Evolutionary conservation across 2,888 invertebrate genomes (phyloP).

Genomic region (Agrochola macilenta): DNA sequence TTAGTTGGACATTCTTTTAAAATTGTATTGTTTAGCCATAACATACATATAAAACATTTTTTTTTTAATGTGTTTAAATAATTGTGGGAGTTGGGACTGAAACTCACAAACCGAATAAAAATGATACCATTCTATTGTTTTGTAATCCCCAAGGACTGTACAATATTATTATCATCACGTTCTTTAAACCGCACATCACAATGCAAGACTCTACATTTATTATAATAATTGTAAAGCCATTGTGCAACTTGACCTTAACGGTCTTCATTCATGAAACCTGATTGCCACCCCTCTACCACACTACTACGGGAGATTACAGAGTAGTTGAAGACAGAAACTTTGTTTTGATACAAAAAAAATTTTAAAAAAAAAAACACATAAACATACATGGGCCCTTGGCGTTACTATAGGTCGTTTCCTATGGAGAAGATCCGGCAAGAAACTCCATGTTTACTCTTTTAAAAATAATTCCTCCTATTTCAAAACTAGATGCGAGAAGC

Average conservation of each 20-base stretch:
- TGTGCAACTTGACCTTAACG: conserved; percentile 52
- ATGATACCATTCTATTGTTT: background rate
- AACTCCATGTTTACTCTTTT: background rate
- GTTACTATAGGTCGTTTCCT: background rate
- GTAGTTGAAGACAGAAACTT: conserved; percentile 53
- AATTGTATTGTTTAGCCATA: too few species aligned
- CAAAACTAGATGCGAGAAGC: background rate
- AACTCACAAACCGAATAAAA: background rate
- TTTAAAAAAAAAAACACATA: background rate
- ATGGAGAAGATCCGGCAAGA: background rate
- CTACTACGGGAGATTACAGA: conserved; percentile 44
- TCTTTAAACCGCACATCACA: background rate
- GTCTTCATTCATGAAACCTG: conserved; percentile 62
- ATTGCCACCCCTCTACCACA: conserved; percentile 57
- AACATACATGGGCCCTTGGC: background rate
- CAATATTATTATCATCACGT: conserved; percentile 22
- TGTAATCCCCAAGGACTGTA: background rate
- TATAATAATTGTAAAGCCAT: conserved; percentile 9
- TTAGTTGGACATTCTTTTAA: background rate
- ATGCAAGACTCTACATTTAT: conserved; percentile 5
- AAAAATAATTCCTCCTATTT: background rate
- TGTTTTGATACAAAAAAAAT: background rate
- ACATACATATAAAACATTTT: background rate
- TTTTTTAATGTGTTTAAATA: too few species aligned
- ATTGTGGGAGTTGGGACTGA: background rate